Evolutionary conservation across 2,888 invertebrate species (phyloP), one percentile per base, ranked within the genome.

Genomic region (Uloborus plumipes): DNA sequence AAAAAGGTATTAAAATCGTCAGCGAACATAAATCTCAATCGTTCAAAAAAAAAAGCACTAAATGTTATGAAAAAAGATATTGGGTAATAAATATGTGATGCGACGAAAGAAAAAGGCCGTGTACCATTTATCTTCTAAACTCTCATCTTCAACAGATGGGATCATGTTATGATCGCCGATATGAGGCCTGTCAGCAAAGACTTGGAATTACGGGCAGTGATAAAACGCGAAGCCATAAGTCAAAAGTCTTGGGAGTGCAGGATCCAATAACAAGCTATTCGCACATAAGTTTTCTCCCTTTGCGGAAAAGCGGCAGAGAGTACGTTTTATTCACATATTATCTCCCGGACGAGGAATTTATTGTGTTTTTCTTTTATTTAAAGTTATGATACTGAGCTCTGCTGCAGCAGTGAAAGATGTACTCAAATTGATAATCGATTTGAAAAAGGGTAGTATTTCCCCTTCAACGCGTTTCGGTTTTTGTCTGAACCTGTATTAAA

Each of bases 181-280:
- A 69, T 64, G 69, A 70, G 69, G 20, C 70, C 77, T 77, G 77
- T 70, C 77, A 77, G 47, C 70, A 26, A 26, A 31, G 53, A 49
- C 55, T 55, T n/a, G 70, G 53, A 71, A 77, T 77, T 77, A 70
- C 64, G 77, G 62, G 20, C 77, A 22, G 62, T 59, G 70, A 65
- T 77, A 70, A 69, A 76, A 77, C 71, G 77, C 26, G 62, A 55
- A 62, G 13, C 50, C 77, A 77, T 77, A 77, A 77, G 59, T 77
- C 77, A 77, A 50, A 51, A 22, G 49, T 50, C 67, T 31, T 49
- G 26, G 39, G 50, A 75, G 59, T 26, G 59, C 66, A 58, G 65
- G 75, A 50, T 75, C 66, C 50, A 66, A 67, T 75, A 67, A 67
- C 75, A 75, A 64, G 61, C 71, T 59, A 20, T n/a, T 26, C n/a